Evolutionary conservation across 1,140 invertebrate species (phyloP).

Genomic region (Metopolophium dirhodum): DNA sequence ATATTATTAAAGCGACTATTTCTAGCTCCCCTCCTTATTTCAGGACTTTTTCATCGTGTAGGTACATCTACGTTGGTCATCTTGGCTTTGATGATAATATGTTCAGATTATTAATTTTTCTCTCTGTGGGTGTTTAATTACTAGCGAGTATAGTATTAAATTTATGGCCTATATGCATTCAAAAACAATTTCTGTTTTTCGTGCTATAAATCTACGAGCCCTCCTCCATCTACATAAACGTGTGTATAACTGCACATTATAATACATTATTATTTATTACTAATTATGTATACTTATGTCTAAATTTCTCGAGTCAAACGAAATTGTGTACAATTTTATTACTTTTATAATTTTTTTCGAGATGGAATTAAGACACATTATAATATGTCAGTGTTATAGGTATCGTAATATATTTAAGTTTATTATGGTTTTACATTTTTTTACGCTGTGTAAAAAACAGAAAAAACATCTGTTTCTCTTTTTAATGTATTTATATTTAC

Average conservation of each 20-base stretch:
- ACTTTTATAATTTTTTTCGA: background rate
- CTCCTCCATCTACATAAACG: background rate
- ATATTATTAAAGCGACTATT: background rate
- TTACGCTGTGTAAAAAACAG: too few species aligned
- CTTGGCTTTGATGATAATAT: background rate
- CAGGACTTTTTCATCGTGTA: background rate
- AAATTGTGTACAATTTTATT: background rate
- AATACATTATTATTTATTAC: background rate
- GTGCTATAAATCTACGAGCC: background rate
- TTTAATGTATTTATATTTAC: too few species aligned
- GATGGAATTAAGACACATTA: background rate
- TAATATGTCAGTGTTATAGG: too few species aligned
- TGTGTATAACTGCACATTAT: background rate
- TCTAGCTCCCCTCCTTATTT: background rate
- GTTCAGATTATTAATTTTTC: background rate
- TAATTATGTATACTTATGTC: background rate
- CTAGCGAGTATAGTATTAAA: background rate
- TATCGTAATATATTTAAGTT: too few species aligned
- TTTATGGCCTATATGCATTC: background rate
- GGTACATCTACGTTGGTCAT: background rate
- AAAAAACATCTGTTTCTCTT: too few species aligned
- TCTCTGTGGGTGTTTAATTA: background rate
- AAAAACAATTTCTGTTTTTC: background rate
- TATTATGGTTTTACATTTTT: too few species aligned
- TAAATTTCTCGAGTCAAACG: background rate